A percentile compares a stretch with the other conserved stretches of the same genome.
These are phyloP conservation scores for Eulemur albifrons DNA, from an alignment of 2,797 vertebrate genomes.

Conservation along the genomic window DNA sequence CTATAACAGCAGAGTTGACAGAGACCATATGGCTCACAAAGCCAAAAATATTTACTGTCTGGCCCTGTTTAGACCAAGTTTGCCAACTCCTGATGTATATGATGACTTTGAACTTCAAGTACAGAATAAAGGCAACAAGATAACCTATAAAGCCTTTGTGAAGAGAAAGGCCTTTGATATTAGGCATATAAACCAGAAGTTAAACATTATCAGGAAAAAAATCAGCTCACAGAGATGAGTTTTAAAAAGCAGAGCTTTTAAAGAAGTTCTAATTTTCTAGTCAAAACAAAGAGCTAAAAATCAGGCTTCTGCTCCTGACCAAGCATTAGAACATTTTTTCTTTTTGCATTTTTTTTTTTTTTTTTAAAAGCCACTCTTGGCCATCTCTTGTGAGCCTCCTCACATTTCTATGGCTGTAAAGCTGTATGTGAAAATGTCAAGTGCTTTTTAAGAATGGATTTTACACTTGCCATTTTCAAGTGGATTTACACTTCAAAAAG, in stretches of 20 bases:
- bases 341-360: neutral
- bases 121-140: neutral
- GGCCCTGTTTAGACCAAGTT: neutral
- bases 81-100: neutral
- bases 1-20: neutral
- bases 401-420: conserved; percentile 65
- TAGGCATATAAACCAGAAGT: neutral
- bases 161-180: neutral
- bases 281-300: conserved; percentile 52
- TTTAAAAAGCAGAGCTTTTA: conserved; percentile 28
- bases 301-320: neutral
- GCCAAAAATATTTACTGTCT: neutral
- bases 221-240: neutral
- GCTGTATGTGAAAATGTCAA: conserved; percentile 79
- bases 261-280: conserved; percentile 33
- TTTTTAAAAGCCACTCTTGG: neutral
- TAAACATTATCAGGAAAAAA: neutral
- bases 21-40: neutral
- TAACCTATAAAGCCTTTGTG: neutral
- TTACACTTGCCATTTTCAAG: conserved; percentile 80
- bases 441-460: conserved; percentile 78
- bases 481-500: conserved; percentile 80
- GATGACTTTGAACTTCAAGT: neutral
- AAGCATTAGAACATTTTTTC: neutral
- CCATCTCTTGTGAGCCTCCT: conserved; percentile 49